Evolutionary conservation across 2,888 invertebrate genomes (phyloP).

Genomic region (Hipparchia semele): DNA sequence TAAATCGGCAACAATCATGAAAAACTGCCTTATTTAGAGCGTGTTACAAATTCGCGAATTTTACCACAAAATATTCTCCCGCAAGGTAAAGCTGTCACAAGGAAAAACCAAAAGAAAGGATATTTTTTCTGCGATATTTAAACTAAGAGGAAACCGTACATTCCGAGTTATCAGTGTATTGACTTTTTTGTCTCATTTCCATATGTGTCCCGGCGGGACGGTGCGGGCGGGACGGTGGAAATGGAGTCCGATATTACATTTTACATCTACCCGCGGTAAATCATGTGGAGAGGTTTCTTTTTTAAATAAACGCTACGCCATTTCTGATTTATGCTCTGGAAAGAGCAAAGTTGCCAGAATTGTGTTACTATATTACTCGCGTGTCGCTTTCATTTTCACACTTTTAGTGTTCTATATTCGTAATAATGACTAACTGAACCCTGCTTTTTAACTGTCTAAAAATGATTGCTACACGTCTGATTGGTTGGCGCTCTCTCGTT

Average conservation of each 20-base stretch:
- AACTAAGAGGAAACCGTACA: conserved; percentile 13
- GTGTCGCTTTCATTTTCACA: conserved; percentile 4
- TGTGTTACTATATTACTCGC: conserved; percentile 10
- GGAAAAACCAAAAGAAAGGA: background rate
- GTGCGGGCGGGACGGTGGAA: conserved; percentile 19
- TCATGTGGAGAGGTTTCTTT: conserved; percentile 32
- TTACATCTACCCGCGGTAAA: conserved; percentile 32
- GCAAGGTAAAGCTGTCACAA: background rate
- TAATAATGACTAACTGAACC: background rate
- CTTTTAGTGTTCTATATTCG: background rate
- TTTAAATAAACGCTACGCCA: conserved; percentile 34
- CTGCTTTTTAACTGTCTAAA: background rate
- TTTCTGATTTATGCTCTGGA: conserved; percentile 29
- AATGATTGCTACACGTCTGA: too few species aligned
- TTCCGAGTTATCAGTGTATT: conserved; percentile 30
- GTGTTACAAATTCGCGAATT: too few species aligned
- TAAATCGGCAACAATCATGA: too few species aligned
- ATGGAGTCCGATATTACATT: conserved; percentile 31
- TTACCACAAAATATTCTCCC: background rate
- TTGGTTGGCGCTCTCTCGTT: too few species aligned
- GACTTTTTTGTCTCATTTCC: conserved; percentile 35
- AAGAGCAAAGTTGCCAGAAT: conserved; percentile 22
- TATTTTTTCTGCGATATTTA: conserved; percentile 11
- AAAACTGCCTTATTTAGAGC: too few species aligned
- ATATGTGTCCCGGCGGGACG: conserved; percentile 28